Percentiles rank a stretch among this genome's conserved stretches.
These are phyloP conservation scores for Falco columbarius DNA, from an alignment of 2,797 vertebrate genomes.

Conservation along the genomic window DNA sequence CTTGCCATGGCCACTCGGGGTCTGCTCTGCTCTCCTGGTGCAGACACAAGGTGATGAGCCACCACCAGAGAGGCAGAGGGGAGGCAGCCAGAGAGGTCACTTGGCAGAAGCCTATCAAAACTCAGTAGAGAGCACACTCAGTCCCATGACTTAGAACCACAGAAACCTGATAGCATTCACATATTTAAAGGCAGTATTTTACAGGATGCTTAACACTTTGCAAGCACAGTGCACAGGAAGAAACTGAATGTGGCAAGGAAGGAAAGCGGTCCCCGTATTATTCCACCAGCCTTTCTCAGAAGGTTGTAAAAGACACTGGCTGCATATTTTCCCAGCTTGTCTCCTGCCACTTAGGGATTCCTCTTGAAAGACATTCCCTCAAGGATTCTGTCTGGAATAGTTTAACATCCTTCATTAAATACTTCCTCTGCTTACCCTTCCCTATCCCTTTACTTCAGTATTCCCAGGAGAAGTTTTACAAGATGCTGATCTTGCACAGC, in stretches of 20 bases:
- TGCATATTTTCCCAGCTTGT: constrained; percentile 36
- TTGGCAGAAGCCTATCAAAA: not conserved
- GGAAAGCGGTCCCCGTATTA: not conserved
- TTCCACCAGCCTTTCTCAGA: not conserved
- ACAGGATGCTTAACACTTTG: not conserved
- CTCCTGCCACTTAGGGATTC: not conserved
- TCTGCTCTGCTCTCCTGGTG: not conserved
- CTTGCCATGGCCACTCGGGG: accelerated
- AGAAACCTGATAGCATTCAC: not conserved
- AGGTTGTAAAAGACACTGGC: not conserved
- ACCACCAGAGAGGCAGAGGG: not conserved
- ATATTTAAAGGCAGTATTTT: not conserved
- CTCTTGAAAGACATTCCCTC: constrained; percentile 18
- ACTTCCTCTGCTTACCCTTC: not conserved
- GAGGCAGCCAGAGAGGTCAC: not conserved
- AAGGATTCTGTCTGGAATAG: constrained; percentile 4
- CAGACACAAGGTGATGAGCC: accelerated
- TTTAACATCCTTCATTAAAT: constrained; percentile 13
- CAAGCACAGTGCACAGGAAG: not conserved
- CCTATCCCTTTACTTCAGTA: not conserved
- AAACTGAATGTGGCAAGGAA: not conserved
- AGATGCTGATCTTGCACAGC: not conserved
- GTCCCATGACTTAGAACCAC: not conserved
- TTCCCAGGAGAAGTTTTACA: constrained; percentile 22
- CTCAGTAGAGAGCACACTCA: not conserved